Base-by-base conservation (phyloP, 2,888 invertebrate species). In the Phyto melanocephala region DNA sequence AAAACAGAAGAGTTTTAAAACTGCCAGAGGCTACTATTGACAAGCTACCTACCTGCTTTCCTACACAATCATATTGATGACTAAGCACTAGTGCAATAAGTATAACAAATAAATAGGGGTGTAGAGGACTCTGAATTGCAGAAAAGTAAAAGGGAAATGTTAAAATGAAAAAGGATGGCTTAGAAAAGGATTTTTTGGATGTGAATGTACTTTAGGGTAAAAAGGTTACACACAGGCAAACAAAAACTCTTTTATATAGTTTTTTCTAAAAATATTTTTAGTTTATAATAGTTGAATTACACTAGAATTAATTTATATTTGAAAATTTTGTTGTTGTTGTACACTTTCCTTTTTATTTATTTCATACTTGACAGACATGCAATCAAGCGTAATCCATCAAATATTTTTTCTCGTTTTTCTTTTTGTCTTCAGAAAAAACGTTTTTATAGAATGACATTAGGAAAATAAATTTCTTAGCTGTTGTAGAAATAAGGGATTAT, bases 321-420 rank as follows among this genome's bases (percentile, higher is more conserved):
- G n/a, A n/a, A n/a, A n/a, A n/a, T 28, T 28, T 28, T 28, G 28
- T n/a, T 28, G 11, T 47, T 47, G 11, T 47, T 3, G 11, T 20
- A 10, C 58, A 20, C 13, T 50, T 58, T 11, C 1, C 1, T 4
- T n/a, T 60, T 54, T 33, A 20, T 42, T 40, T 56, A 8, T 17
- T 71, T 37, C 13, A 33, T 28, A 54, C 35, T 37, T 68, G 42
- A 63, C 47, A 15, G 47, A 50, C 28, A 35, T 71, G 65, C 81
- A 71, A 70, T 76, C 81, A 77, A 62, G 60, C 68, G 60, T 56
- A 71, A 81, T 77, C 54, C 65, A 81, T 81, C 76, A 81, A 52
- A 71, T 42, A 52, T 33, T 62, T 15, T 15, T 45, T 10, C 20
- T 40, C 10, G 50, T 47, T 33, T 56, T 42, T 68, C 50, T 28